These are phyloP conservation scores for Leptopilina syphax DNA, from an alignment of 2,888 invertebrate genomes.

Conservation along the genomic window DNA sequence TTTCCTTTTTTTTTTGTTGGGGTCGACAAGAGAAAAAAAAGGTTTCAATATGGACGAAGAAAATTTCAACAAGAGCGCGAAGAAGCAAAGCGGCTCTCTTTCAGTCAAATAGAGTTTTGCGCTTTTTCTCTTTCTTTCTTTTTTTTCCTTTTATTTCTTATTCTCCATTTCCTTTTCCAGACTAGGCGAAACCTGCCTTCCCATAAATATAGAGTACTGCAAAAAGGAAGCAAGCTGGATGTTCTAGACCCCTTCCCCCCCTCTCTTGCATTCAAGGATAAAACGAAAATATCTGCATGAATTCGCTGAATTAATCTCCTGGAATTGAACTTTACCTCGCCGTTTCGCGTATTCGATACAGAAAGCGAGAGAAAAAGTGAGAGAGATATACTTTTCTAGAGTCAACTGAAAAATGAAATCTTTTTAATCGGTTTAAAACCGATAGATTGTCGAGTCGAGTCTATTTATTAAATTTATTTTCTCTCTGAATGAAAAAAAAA, in stretches of 20 bases:
- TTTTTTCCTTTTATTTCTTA: slow-evolving; percentile 2
- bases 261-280: slow-evolving; percentile 17
- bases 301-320: slow-evolving; percentile 26
- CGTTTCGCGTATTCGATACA: slow-evolving; percentile 3
- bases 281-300: slow-evolving; percentile 37
- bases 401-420: slow-evolving; percentile 23
- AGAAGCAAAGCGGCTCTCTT: slow-evolving; percentile 25
- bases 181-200: background rate
- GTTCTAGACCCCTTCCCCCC: background rate
- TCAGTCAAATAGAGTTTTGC: slow-evolving; percentile 26
- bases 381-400: slow-evolving; percentile 12
- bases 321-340: slow-evolving; percentile 11
- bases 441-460: slow-evolving; percentile 7
- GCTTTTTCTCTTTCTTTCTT: background rate
- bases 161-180: slow-evolving; percentile 8
- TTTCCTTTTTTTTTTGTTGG: background rate
- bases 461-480: slow-evolving; percentile 11
- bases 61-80: slow-evolving; percentile 19
- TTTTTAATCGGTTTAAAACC: slow-evolving; percentile 30
- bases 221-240: background rate
- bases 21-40: slow-evolving; percentile 8
- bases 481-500: background rate
- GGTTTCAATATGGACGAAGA: slow-evolving; percentile 29
- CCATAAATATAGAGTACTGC: background rate
- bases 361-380: too few relatives aligned